Conservation (phyloP, 1,140 invertebrate species). For the Euschistus heros region DNA sequence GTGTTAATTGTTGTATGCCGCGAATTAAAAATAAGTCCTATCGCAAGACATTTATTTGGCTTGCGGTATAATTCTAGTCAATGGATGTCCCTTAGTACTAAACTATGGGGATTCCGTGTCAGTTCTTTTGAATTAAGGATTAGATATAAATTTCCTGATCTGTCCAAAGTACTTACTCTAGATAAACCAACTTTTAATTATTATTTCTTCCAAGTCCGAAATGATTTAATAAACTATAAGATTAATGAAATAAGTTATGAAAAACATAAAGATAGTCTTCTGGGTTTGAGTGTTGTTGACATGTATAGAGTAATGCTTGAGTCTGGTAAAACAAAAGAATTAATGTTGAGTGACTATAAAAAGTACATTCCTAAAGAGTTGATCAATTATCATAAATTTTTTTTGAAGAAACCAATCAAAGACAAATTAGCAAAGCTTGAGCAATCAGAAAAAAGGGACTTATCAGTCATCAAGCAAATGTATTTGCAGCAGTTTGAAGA, state of each 20-base stretch:
- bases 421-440: slow-evolving; percentile 51
- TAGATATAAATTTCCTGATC: slow-evolving; percentile 55
- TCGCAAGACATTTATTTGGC: slow-evolving; percentile 65
- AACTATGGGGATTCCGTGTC: slow-evolving; percentile 39
- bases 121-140: slow-evolving; percentile 61
- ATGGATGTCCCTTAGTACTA: slow-evolving; percentile 51
- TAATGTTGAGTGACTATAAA: slow-evolving; percentile 62
- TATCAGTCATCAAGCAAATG: slow-evolving; percentile 51
- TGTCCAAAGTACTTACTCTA: slow-evolving; percentile 50
- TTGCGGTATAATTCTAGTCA: slow-evolving; percentile 47
- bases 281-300: slow-evolving; percentile 72
- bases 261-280: slow-evolving; percentile 56
- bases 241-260: slow-evolving; percentile 66
- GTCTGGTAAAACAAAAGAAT: slow-evolving; percentile 47
- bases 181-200: slow-evolving; percentile 69
- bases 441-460: slow-evolving; percentile 36
- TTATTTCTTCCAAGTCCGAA: slow-evolving; percentile 70
- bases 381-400: slow-evolving; percentile 57
- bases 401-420: slow-evolving; percentile 61
- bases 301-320: slow-evolving; percentile 73
- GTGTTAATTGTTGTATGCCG: slow-evolving; percentile 58
- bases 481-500: slow-evolving; percentile 66
- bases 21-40: slow-evolving; percentile 55
- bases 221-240: slow-evolving; percentile 65
- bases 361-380: slow-evolving; percentile 68